Evolutionary conservation across 2,797 vertebrate genomes (phyloP).

Genomic region (Danio choprae): DNA sequence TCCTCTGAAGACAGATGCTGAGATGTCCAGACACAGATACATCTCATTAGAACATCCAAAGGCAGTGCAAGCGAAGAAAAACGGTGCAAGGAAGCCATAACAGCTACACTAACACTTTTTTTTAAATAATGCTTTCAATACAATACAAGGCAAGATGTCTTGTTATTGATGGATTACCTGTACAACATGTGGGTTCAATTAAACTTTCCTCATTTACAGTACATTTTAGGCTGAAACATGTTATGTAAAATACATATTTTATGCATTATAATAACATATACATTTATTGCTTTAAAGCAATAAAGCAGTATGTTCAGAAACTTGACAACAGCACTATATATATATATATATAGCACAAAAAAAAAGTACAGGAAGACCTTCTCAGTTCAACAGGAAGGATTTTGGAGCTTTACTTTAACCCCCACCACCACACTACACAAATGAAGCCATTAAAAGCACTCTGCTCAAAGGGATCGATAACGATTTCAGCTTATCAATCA

Average conservation of each 20-base stretch:
- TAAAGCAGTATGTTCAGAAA: constrained; percentile 4
- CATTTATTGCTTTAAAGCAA: too few species aligned
- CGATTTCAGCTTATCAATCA: constrained; percentile 47
- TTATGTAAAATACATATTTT: too few species aligned
- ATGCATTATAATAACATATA: too few species aligned
- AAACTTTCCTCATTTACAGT: not conserved
- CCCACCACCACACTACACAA: constrained; percentile 18
- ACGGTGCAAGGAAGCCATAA: not conserved
- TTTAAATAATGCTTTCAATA: constrained; percentile 22
- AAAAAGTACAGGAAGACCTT: not conserved
- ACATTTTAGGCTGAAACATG: not conserved
- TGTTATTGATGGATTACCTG: not conserved
- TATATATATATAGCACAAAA: not conserved
- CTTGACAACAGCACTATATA: not conserved
- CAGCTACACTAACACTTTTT: not conserved
- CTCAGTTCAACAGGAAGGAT: not conserved
- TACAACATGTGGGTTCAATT: not conserved
- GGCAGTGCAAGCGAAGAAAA: too few species aligned
- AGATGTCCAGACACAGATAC: constrained; percentile 26
- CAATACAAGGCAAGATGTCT: not conserved
- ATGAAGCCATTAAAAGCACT: constrained; percentile 46
- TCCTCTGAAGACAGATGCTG: not conserved
- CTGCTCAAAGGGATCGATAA: constrained; percentile 39
- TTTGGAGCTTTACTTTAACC: constrained; percentile 8
- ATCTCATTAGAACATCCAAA: constrained; percentile 17